Conservation (phyloP, 2,888 invertebrate genomes). For the Siphonodentalium dalli region DNA sequence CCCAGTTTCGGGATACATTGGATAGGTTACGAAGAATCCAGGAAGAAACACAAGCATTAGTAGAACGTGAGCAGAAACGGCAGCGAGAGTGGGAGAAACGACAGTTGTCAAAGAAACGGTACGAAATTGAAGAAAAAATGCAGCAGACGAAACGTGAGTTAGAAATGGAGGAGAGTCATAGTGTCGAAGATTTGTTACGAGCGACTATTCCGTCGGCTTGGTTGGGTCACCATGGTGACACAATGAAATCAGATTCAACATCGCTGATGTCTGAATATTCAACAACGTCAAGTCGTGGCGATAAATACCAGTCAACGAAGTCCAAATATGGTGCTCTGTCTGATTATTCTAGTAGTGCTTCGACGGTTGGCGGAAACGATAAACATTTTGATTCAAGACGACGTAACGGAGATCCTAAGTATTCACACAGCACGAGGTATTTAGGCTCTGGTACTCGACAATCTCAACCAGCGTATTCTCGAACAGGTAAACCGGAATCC, state of each 20-base stretch:
- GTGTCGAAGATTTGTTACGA: slow-evolving; percentile 52
- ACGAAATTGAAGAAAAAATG: slow-evolving; percentile 52
- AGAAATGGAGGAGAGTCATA: slow-evolving; percentile 50
- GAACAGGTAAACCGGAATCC: no score
- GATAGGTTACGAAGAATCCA: slow-evolving; percentile 48
- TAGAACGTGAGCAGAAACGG: slow-evolving; percentile 47
- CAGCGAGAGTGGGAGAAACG: slow-evolving; percentile 46
- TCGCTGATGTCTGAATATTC: slow-evolving; percentile 38
- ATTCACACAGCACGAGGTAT: no score
- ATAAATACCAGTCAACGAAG: slow-evolving; percentile 5
- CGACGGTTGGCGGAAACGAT: no score
- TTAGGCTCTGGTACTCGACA: no score
- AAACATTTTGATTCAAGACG: no score
- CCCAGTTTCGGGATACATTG: slow-evolving; percentile 39
- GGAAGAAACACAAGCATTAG: slow-evolving; percentile 44
- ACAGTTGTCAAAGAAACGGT: slow-evolving; percentile 44
- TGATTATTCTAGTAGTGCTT: slow-evolving; percentile 20
- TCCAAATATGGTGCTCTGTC: slow-evolving; percentile 6
- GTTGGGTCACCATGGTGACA: no score
- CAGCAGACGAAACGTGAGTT: slow-evolving; percentile 49
- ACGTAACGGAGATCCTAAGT: no score
- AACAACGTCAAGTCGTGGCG: slow-evolving; percentile 24
- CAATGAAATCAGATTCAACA: no score
- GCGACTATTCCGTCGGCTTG: slow-evolving; percentile 22
- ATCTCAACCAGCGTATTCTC: no score